Evolutionary conservation across 2,888 invertebrate genomes (phyloP), one percentile per base, ranked within the genome.

Genomic region (Heteropelma amictum): DNA sequence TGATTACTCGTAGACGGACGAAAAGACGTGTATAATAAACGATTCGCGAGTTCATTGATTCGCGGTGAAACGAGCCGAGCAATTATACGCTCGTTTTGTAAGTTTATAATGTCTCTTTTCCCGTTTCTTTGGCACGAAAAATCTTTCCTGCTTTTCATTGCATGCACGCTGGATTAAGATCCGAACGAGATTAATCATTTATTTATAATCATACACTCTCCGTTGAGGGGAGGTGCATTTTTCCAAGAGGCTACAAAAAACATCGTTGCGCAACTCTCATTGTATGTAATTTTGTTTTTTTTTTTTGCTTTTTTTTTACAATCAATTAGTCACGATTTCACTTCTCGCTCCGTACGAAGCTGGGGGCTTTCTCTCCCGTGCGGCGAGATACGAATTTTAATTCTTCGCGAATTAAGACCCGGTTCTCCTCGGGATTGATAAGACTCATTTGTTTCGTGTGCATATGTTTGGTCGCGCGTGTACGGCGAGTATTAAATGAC

Each of bases 81-180:
- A 73, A 73, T 73, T 73, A 73, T 49, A 68, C 63, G 65, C 56
- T 33, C 61, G 45, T 68, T 73, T 73, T 14, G 14, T 21, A 56
- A n/a, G 30, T 45, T 64, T 53, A 42, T 53, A 53, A 64, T 54
- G 53, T 53, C 38, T 56, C 56, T 40, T 49, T 63, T 73, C 68
- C 40, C 40, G 56, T 42, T n/a, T 73, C 68, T 56, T 6, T 40
- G 30, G 17, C 58, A 26, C n/a, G 14, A 47, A 53, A 19, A 35
- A 33, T 58, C 54, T 68, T 64, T 71, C 63, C 64, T 49, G 33
- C 33, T 54, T 63, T 61, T 58, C 63, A 58, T 42, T 42, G 42
- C 49, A 56, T 23, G 19, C 38, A 40, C 38, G 49, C 28, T n/a
- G n/a, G n/a, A n/a, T n/a, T n/a, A n/a, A n/a, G n/a, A n/a, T n/a